Evolutionary conservation across 2,797 vertebrate species (phyloP).

Genomic region (Brachymystax lenok): DNA sequence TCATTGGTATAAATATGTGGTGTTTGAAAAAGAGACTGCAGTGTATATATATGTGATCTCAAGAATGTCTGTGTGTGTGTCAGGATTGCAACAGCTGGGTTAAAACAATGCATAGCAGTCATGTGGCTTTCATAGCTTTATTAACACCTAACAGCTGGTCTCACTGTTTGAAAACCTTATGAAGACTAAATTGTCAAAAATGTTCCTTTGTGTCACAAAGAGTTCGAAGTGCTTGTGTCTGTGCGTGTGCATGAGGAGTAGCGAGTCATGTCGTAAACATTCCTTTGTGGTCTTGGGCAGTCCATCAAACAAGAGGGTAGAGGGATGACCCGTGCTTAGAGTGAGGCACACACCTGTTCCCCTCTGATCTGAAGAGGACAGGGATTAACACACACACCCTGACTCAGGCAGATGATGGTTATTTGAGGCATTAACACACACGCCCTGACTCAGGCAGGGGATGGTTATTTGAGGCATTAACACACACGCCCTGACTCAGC

Average conservation of each 20-base stretch:
- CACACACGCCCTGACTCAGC: neutral
- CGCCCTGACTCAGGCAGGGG: no score
- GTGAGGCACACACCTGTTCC: neutral
- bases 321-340: neutral
- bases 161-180: neutral
- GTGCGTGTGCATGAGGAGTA: neutral
- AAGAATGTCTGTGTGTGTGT: neutral
- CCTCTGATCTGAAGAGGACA: neutral
- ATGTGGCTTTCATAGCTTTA: neutral
- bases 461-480: no score
- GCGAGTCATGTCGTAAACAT: neutral
- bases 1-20: neutral
- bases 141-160: neutral
- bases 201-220: neutral
- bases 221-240: neutral
- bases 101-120: neutral
- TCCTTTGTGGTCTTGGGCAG: neutral
- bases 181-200: neutral
- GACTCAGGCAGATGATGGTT: neutral
- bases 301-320: neutral
- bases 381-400: neutral
- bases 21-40: neutral
- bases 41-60: neutral
- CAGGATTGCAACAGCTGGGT: neutral
- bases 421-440: neutral